A percentile compares a stretch with the other conserved stretches of the same genome.
phyloP scores from a whole-genome alignment of 2,797 vertebrate species.

The Pyrocephalus nanus region DNA sequence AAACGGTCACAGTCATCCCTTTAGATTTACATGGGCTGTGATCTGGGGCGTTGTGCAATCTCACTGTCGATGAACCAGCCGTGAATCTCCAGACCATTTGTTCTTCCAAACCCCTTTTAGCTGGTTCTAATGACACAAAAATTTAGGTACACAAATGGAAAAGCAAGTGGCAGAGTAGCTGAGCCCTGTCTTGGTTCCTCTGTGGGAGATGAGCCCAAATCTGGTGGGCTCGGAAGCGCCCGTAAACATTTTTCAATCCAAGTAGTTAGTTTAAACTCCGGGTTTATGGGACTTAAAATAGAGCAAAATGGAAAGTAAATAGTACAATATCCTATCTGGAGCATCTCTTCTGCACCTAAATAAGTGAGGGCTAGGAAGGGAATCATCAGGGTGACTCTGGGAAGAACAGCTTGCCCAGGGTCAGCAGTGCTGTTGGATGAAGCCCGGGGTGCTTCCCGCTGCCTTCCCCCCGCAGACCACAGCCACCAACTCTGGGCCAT shows the following conservation, averaged over 20 bases:
- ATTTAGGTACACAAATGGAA: background rate
- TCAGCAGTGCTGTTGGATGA: accelerated
- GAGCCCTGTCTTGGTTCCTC: background rate
- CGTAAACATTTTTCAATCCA: accelerated
- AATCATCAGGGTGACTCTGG: background rate
- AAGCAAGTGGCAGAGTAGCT: background rate
- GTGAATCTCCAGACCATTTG: background rate
- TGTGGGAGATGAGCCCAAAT: background rate
- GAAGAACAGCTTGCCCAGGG: background rate
- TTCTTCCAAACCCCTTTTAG: background rate
- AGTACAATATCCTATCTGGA: background rate
- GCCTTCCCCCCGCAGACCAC: background rate
- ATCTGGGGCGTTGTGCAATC: background rate
- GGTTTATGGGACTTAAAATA: background rate
- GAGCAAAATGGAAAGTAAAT: background rate
- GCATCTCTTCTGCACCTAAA: background rate
- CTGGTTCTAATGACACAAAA: background rate
- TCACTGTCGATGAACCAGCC: background rate
- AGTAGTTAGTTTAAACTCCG: background rate
- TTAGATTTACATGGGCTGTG: accelerated
- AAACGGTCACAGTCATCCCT: background rate
- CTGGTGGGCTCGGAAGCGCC: accelerated
- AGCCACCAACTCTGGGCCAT: background rate
- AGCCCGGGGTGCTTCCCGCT: background rate
- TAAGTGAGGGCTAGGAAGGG: background rate